Percentiles rank a stretch among this genome's conserved stretches.
These are phyloP conservation scores for Phoenicopterus ruber DNA, from an alignment of 2,113 vertebrate genomes.

Conservation along the genomic window DNA sequence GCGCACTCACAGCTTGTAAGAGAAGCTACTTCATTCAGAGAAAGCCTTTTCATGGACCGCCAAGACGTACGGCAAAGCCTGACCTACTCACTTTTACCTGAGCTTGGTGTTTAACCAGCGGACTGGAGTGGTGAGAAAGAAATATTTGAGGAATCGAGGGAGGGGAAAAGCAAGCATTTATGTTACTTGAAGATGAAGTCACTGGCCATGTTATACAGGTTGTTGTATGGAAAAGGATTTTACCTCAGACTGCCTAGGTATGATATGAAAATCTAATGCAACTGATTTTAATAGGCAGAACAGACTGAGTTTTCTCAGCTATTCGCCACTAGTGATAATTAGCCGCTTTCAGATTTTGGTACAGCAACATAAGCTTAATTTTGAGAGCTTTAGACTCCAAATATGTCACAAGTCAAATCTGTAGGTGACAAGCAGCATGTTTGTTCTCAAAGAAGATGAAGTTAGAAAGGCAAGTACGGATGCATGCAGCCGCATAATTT, in stretches of 20 bases:
- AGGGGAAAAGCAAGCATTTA: neutral
- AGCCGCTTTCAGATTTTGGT: neutral
- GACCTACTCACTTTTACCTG: neutral
- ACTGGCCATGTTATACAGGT: neutral
- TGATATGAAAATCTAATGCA: neutral
- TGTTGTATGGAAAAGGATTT: neutral
- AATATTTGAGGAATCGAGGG: neutral
- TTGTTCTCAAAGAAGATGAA: neutral
- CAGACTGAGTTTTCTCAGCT: neutral
- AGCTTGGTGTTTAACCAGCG: neutral
- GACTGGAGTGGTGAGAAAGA: neutral
- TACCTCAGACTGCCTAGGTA: neutral
- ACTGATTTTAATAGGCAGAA: neutral
- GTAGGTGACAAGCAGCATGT: neutral
- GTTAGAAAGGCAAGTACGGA: neutral
- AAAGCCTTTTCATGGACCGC: neutral
- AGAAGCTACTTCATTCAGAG: neutral
- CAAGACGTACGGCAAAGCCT: neutral
- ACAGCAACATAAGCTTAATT: neutral
- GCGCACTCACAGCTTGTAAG: neutral
- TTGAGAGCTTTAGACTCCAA: neutral
- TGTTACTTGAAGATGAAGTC: neutral
- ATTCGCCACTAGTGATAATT: neutral
- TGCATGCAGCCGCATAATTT: neutral
- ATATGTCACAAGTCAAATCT: neutral